A percentile compares a stretch with the other conserved stretches of the same genome.
phyloP scores from a whole-genome alignment of 2,888 invertebrate genomes.

The Diabrotica balteata region DNA sequence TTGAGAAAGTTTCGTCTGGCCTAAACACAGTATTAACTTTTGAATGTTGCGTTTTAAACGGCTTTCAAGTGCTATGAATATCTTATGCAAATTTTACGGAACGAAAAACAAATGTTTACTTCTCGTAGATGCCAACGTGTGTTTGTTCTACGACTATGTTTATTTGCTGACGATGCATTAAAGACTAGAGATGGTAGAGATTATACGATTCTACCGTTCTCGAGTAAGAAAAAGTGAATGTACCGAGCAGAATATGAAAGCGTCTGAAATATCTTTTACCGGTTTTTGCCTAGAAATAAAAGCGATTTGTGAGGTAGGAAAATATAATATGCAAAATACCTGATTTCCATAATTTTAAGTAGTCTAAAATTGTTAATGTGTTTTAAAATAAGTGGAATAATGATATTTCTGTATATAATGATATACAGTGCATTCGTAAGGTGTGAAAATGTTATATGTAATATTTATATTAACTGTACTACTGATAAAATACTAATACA shows the following conservation, averaged over 20 bases:
- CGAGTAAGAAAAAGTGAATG: too few relatives aligned
- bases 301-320: too few relatives aligned
- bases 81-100: constrained; percentile 28
- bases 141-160: constrained; percentile 13
- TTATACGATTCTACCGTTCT: background rate
- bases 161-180: constrained; percentile 10
- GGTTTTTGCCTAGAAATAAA: background rate
- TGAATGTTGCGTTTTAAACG: constrained; percentile 23
- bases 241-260: too few relatives aligned
- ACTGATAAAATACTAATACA: too few relatives aligned
- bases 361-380: too few relatives aligned
- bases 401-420: too few relatives aligned
- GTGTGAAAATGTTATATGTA: too few relatives aligned
- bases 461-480: too few relatives aligned
- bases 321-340: too few relatives aligned
- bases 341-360: too few relatives aligned
- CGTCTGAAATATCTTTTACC: background rate
- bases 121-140: constrained; percentile 14
- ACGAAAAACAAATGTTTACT: constrained; percentile 23
- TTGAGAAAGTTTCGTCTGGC: background rate
- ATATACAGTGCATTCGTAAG: too few relatives aligned
- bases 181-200: constrained; percentile 4
- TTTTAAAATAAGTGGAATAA: too few relatives aligned
- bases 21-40: constrained; percentile 24
- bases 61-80: constrained; percentile 31